Evolutionary conservation across 2,888 invertebrate species (phyloP), one percentile per base, ranked within the genome.

Genomic region (Sialis fuliginosa): DNA sequence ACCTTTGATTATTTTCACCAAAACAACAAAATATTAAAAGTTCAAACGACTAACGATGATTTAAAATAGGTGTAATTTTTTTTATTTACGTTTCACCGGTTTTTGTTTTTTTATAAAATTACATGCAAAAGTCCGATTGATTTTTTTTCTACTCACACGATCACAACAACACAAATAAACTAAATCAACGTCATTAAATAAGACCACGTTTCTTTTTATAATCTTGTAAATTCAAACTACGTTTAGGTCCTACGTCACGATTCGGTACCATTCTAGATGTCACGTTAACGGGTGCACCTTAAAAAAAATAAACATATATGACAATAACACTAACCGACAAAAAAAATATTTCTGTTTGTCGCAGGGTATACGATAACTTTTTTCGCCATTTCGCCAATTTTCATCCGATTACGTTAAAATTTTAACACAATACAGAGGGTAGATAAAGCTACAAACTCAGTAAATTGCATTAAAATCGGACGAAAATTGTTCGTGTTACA

Each of bases 151-250:
- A 42, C n/a, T 12, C 33, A 31, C 33, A 32, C 33, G 9, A 31
- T 13, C 31, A 13, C 13, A 42, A n/a, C n/a, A 32, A 32, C 12
- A 42, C 13, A 22, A 22, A 22, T 22, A 22, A 22, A 22, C 22
- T 22, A 22, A 22, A 22, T 4, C 22, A 35, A 33, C 5, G 9
- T 22, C 30, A 59, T 63, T 74, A 86, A 66, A 92, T 91, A 51
- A 92, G 79, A 47, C 91, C 91, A 55, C 90, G 79, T 58, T 90
- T 83, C 66, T 90, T 89, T 70, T 92, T 92, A 65, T 91, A 92
- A 62, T 91, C 91, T 59, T 91, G 90, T 52, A 92, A 68, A 62
- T 92, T 92, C 42, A 92, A 68, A 1, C 89, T 88, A 48, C 91
- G 69, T 54, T 84, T 79, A 6, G 91, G 90, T 0, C 84, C 87